Percentiles rank a stretch among this genome's conserved stretches.
phyloP scores from a whole-genome alignment of 2,888 invertebrate species.

The Pterostichus niger region DNA sequence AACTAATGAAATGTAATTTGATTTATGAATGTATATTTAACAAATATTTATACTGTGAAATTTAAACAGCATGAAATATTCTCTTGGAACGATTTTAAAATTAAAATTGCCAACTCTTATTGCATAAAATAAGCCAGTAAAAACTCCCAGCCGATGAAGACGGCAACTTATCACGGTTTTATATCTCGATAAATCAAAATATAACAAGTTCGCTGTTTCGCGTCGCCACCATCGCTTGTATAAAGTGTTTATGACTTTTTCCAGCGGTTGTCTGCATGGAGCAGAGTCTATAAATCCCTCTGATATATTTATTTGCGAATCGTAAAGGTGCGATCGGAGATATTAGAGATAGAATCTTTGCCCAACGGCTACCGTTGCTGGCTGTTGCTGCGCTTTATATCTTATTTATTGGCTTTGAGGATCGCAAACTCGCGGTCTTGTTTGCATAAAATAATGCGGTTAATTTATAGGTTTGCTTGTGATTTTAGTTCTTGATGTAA shows the following conservation, averaged over 20 bases:
- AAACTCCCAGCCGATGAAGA: conserved; percentile 29
- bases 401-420: conserved; percentile 49
- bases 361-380: conserved; percentile 38
- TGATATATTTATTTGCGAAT: conserved; percentile 60
- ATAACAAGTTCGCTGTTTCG: conserved; percentile 51
- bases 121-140: conserved; percentile 11
- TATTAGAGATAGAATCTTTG: conserved; percentile 48
- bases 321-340: conserved; percentile 52
- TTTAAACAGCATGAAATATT: not conserved
- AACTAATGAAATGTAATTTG: no score
- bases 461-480: conserved; percentile 26
- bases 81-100: conserved; percentile 22
- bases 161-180: conserved; percentile 52
- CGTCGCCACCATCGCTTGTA: conserved; percentile 60
- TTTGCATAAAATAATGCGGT: conserved; percentile 26
- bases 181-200: conserved; percentile 64
- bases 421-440: conserved; percentile 23
- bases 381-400: conserved; percentile 5
- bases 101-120: conserved; percentile 21
- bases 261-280: conserved; percentile 42
- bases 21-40: no score
- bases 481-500: conserved; percentile 28
- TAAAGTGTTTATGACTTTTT: conserved; percentile 63
- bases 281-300: conserved; percentile 57
- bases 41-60: no score